These are phyloP conservation scores for Apus apus DNA, from an alignment of 2,113 vertebrate species.

Conservation along the genomic window DNA sequence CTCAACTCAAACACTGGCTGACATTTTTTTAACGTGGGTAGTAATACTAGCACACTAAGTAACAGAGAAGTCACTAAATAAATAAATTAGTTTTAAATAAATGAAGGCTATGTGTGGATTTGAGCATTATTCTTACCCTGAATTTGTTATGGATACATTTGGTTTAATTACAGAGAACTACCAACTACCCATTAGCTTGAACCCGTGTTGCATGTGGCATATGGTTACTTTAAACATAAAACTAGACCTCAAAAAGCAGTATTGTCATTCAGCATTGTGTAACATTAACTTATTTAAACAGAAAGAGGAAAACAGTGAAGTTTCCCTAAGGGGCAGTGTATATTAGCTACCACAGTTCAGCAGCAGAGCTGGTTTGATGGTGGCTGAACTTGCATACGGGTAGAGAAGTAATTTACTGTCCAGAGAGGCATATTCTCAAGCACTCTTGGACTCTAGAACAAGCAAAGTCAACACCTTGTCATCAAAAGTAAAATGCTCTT, in stretches of 20 bases:
- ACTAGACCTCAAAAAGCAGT: not conserved
- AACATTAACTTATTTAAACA: not conserved
- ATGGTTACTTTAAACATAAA: not conserved
- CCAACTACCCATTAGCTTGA: not conserved
- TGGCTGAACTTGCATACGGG: not conserved
- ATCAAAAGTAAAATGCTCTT: not conserved
- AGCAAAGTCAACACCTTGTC: not conserved
- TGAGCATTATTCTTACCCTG: not conserved
- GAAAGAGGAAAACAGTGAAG: not conserved
- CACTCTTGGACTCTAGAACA: accelerated
- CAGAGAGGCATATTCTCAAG: not conserved
- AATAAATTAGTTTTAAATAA: not conserved
- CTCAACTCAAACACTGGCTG: not conserved
- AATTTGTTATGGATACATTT: not conserved
- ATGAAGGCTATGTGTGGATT: not conserved
- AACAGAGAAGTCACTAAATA: not conserved
- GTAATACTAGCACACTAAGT: not conserved
- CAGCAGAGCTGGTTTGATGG: not conserved
- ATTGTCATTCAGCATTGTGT: not conserved
- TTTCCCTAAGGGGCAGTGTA: not conserved
- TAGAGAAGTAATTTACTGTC: not conserved
- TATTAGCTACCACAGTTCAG: not conserved
- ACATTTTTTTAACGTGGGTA: not conserved
- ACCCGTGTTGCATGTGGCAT: not conserved
- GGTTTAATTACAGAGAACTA: not conserved